Conservation (phyloP, 2,888 invertebrate genomes). For the Megastigmus dorsalis region DNA sequence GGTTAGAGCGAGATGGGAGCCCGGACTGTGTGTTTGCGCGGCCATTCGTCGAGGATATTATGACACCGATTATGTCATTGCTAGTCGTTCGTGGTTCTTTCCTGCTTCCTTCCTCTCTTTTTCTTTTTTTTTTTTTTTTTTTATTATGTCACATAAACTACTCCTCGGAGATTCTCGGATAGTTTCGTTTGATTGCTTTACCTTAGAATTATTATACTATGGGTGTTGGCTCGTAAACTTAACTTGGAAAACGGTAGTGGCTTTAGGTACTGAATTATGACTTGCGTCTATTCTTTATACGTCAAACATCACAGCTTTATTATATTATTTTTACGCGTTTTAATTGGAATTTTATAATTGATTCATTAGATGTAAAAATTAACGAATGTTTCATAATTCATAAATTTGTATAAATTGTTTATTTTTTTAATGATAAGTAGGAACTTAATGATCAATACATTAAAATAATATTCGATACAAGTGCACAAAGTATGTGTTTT, state of each 20-base stretch:
- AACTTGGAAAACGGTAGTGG: too few species aligned
- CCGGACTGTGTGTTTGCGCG: slow-evolving; percentile 2
- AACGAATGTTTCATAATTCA: too few species aligned
- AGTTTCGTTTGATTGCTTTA: slow-evolving; percentile 4
- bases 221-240: slow-evolving; percentile 8
- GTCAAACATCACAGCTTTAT: background rate
- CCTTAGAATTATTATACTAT: background rate
- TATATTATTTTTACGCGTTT: background rate
- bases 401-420: too few species aligned
- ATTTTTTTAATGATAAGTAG: too few species aligned
- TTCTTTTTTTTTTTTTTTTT: slow-evolving; percentile 39
- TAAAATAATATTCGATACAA: too few species aligned
- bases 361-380: background rate
- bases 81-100: slow-evolving; percentile 16
- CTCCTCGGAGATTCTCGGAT: background rate
- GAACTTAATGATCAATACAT: too few species aligned
- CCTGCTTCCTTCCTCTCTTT: too few species aligned
- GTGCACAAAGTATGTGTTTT: too few species aligned
- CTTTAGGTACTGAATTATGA: too few species aligned
- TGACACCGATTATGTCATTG: slow-evolving; percentile 51
- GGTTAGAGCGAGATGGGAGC: slow-evolving; percentile 55
- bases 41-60: slow-evolving; percentile 37
- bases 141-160: slow-evolving; percentile 32
- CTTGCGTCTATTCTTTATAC: too few species aligned
- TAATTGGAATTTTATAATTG: background rate